These are phyloP conservation scores for Phenacoccus solenopsis DNA, from an alignment of 1,140 invertebrate species.

Conservation along the genomic window DNA sequence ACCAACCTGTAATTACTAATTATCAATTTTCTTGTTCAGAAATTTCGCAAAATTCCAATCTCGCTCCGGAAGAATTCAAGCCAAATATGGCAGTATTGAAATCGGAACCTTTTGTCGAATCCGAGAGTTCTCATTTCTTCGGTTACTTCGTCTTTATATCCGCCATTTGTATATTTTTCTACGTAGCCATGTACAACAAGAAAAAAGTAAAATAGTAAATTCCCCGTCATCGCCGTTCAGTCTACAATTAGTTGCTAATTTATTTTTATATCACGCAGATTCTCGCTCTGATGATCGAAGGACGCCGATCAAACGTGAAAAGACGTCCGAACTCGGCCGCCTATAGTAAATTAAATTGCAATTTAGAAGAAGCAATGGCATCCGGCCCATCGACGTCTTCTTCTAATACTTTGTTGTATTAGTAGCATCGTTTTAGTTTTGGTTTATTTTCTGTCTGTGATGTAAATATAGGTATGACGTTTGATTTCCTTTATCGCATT, in stretches of 20 bases:
- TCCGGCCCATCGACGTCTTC: constrained; percentile 23
- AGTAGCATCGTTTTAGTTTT: not conserved
- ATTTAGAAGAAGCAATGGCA: constrained; percentile 30
- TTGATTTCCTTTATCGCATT: not conserved
- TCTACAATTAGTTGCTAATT: not conserved
- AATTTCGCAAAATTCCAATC: no score
- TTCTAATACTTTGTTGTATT: constrained; percentile 24
- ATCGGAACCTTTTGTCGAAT: not conserved
- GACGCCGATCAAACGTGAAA: constrained; percentile 10
- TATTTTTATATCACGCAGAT: constrained; percentile 17
- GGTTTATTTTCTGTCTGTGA: not conserved
- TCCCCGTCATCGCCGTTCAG: not conserved
- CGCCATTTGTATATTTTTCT: constrained; percentile 17
- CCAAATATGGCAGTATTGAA: no score
- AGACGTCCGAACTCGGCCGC: constrained; percentile 13
- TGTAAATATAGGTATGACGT: not conserved
- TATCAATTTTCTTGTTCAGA: no score
- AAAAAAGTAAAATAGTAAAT: constrained; percentile 19
- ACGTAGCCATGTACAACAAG: constrained; percentile 22
- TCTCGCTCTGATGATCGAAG: constrained; percentile 21
- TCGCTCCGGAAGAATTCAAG: no score
- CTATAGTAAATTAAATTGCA: constrained; percentile 30
- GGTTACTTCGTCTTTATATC: constrained; percentile 20
- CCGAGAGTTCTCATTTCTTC: constrained; percentile 14
- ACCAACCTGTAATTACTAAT: no score